These are phyloP conservation scores for Coreoperca whiteheadi DNA, from an alignment of 2,113 vertebrate species.

Conservation along the genomic window DNA sequence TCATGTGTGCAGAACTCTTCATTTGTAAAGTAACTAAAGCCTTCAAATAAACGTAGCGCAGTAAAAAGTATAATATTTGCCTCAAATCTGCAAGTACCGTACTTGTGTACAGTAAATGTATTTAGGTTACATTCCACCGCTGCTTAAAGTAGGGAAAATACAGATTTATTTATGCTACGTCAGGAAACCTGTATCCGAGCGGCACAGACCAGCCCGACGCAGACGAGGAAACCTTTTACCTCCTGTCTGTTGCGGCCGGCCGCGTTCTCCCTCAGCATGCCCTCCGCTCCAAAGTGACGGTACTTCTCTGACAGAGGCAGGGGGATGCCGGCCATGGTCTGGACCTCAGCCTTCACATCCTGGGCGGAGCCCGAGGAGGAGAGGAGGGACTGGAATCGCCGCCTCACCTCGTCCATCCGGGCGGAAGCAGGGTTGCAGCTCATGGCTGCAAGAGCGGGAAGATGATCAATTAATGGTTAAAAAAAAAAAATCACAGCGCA, in stretches of 20 bases:
- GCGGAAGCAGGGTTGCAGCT: background rate
- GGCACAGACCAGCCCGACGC: background rate
- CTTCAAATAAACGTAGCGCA: too few species aligned
- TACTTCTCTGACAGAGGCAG: constrained; percentile 79
- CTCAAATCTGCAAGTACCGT: too few species aligned
- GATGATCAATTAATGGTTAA: background rate
- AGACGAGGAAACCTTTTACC: constrained; percentile 39
- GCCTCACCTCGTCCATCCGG: constrained; percentile 73
- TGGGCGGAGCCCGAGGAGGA: constrained; percentile 58
- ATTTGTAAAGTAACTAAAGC: too few species aligned
- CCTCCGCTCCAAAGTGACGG: constrained; percentile 60
- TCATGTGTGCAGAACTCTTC: too few species aligned
- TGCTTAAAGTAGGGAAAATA: background rate
- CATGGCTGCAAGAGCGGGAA: constrained; percentile 25
- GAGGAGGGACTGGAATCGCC: constrained; percentile 68
- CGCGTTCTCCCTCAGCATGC: constrained; percentile 77
- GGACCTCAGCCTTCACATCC: constrained; percentile 69
- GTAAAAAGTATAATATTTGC: too few species aligned
- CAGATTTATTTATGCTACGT: background rate
- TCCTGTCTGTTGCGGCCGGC: constrained; percentile 44
- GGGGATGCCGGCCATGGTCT: constrained; percentile 64
- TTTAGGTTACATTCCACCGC: too few species aligned
- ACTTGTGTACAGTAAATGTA: too few species aligned
- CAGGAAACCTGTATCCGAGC: background rate
- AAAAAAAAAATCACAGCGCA: background rate